These are phyloP conservation scores for Callaeas wilsoni DNA, from an alignment of 2,113 vertebrate genomes.

Conservation along the genomic window DNA sequence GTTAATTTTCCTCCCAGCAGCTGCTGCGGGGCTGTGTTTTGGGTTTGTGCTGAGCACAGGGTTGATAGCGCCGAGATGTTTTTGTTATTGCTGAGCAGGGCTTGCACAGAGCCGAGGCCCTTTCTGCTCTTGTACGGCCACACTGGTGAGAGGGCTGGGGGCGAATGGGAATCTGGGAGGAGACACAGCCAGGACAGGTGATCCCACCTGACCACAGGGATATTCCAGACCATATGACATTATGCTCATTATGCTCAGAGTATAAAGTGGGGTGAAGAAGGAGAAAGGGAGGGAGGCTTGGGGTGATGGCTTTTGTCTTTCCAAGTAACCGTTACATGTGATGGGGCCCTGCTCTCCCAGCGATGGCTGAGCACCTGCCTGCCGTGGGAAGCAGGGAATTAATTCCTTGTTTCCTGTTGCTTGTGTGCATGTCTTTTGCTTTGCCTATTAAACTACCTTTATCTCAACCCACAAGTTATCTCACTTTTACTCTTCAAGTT, in stretches of 20 bases:
- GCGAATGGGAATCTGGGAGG: background rate
- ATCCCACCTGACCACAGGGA: background rate
- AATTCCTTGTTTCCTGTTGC: background rate
- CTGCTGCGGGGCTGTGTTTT: background rate
- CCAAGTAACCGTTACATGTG: too few species aligned
- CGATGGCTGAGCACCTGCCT: background rate
- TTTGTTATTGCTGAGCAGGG: background rate
- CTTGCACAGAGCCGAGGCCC: background rate
- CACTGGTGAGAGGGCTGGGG: background rate
- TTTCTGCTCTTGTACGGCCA: background rate
- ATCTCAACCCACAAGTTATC: background rate
- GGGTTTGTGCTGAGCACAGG: background rate
- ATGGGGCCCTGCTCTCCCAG: background rate
- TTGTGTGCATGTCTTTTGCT: background rate
- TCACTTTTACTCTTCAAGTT: background rate
- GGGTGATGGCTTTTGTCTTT: background rate
- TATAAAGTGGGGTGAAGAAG: background rate
- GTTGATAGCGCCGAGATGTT: background rate
- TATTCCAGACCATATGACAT: background rate
- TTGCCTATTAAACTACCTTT: background rate
- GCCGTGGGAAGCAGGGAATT: background rate
- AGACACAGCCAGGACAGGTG: background rate
- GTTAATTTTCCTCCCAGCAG: background rate
- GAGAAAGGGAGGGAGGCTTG: accelerated
- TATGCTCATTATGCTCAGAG: accelerated